phyloP scores from a whole-genome alignment of 2,888 invertebrate genomes.

The Cheilosia variabilis region DNA sequence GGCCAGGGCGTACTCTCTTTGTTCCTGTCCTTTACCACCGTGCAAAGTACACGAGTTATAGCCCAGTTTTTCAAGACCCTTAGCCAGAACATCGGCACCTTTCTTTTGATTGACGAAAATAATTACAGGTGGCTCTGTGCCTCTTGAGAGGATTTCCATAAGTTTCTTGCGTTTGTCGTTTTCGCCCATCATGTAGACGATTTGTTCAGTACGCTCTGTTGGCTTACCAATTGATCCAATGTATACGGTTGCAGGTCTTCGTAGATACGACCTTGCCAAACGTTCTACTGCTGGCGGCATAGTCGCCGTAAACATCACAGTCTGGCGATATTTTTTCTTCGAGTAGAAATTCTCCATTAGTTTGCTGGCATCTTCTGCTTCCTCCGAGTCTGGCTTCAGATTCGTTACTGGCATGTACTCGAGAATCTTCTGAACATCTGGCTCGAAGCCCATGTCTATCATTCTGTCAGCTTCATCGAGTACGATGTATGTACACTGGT shows the following conservation, averaged over 20 bases:
- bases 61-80: constrained; percentile 97
- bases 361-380: constrained; percentile 96
- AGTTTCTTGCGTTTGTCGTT: constrained; percentile 98
- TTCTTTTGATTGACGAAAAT: constrained; percentile 99
- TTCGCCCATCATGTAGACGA: constrained; percentile 97
- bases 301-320: constrained; percentile 99
- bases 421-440: constrained; percentile 98
- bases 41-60: constrained; percentile 98
- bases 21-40: constrained; percentile 99
- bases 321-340: constrained; percentile 98
- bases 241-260: constrained; percentile 98
- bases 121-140: constrained; percentile 98
- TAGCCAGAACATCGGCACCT: constrained; percentile 98
- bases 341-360: constrained; percentile 96
- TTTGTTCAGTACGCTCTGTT: constrained; percentile 98
- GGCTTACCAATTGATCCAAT: constrained; percentile 99
- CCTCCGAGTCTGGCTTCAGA: constrained; percentile 98
- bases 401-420: constrained; percentile 99
- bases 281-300: constrained; percentile 99
- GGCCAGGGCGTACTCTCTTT: constrained; percentile 98
- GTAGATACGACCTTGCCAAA: constrained; percentile 95
- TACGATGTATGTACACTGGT: constrained; percentile 99
- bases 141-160: constrained; percentile 94
- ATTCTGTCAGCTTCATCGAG: constrained; percentile 98
- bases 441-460: constrained; percentile 99